Evolutionary conservation across 2,113 vertebrate species (phyloP).

Genomic region (Dromiciops gliroides): DNA sequence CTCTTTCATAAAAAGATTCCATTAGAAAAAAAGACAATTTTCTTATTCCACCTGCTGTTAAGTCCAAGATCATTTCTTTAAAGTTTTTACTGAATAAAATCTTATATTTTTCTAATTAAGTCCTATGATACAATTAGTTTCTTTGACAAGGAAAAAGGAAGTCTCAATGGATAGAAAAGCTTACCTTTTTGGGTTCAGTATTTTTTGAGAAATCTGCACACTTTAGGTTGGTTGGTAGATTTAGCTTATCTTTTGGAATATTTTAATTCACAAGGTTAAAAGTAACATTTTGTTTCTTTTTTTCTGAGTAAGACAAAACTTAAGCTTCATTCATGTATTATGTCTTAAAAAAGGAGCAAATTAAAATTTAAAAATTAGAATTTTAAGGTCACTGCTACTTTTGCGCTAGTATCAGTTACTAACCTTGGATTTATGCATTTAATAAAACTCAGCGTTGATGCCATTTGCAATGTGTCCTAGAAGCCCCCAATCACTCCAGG

Average conservation of each 20-base stretch:
- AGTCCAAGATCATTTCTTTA: neutral
- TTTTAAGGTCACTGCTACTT: neutral
- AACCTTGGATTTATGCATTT: neutral
- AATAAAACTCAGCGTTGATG: neutral
- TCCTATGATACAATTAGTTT: neutral
- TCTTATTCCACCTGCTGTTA: conserved; percentile 9
- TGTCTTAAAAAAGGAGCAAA: neutral
- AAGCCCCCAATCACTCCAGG: neutral
- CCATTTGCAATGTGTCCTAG: neutral
- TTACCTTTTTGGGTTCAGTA: neutral
- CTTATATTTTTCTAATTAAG: conserved; percentile 10
- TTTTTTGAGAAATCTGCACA: neutral
- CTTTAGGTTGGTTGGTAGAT: neutral
- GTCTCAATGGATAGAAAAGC: neutral
- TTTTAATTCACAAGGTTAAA: neutral
- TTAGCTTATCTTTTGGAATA: neutral
- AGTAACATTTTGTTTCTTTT: neutral
- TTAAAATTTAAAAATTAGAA: neutral
- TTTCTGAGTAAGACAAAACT: neutral
- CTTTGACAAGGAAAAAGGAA: neutral
- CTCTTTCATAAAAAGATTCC: conserved; percentile 49
- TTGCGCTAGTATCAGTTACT: neutral
- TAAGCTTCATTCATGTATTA: neutral
- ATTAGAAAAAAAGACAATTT: conserved; percentile 25
- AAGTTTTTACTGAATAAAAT: neutral